Evolutionary conservation across 2,888 invertebrate genomes (phyloP).

Genomic region (Clitarchus hookeri): DNA sequence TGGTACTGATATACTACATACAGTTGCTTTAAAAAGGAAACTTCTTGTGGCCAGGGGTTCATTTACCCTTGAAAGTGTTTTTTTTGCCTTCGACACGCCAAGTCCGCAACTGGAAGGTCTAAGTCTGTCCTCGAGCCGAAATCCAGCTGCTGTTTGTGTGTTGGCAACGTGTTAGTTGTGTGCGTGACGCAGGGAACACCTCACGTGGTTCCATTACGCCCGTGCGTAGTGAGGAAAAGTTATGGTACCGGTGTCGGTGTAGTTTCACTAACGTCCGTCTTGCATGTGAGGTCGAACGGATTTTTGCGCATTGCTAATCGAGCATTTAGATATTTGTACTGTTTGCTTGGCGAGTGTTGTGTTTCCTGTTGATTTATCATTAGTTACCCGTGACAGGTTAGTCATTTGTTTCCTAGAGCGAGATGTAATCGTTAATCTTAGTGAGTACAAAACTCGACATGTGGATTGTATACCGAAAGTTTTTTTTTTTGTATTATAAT

Average conservation of each 20-base stretch:
- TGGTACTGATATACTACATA: slow-evolving; percentile 20
- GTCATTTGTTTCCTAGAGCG: background rate
- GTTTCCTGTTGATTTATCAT: slow-evolving; percentile 10
- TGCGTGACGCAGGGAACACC: too few species aligned
- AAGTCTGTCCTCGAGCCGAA: background rate
- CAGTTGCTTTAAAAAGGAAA: slow-evolving; percentile 22
- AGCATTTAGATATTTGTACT: background rate
- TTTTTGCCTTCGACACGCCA: background rate
- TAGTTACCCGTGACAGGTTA: slow-evolving; percentile 1
- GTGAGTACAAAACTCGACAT: background rate
- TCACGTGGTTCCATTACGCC: too few species aligned
- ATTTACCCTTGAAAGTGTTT: background rate
- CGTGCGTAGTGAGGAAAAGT: too few species aligned
- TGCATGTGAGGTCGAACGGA: background rate
- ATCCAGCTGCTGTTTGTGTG: background rate
- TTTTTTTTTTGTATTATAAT: slow-evolving; percentile 4
- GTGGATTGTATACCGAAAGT: background rate
- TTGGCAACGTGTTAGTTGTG: background rate
- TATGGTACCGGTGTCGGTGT: too few species aligned
- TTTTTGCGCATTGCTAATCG: background rate
- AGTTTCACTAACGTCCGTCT: background rate
- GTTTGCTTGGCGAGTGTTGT: background rate
- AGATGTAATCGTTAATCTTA: slow-evolving; percentile 4
- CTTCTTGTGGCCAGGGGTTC: background rate
- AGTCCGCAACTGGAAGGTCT: background rate